phyloP scores from a whole-genome alignment of 1,140 invertebrate genomes.

The Leguminivora glycinivorella region DNA sequence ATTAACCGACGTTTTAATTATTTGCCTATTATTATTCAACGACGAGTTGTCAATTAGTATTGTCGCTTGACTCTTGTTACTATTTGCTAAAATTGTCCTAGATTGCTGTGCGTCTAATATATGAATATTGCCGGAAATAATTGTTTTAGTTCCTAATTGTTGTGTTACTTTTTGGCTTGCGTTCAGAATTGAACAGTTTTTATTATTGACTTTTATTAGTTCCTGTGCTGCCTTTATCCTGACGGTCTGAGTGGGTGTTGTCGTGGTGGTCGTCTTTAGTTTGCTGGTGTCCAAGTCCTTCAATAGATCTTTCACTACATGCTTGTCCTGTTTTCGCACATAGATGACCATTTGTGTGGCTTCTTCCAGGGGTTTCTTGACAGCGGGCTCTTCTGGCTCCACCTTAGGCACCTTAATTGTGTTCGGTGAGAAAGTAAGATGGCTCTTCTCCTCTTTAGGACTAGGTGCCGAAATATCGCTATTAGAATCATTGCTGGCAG shows the following conservation, averaged over 20 bases:
- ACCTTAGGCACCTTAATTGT: conserved; percentile 80
- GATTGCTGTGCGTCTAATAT: conserved; percentile 76
- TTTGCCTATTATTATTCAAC: conserved; percentile 71
- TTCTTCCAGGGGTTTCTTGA: conserved; percentile 71
- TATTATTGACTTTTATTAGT: conserved; percentile 71
- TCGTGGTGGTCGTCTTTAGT: conserved; percentile 44
- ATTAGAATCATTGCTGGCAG: conserved; percentile 55
- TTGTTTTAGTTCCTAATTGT: conserved; percentile 74
- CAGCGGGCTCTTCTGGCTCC: conserved; percentile 64
- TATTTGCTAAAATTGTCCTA: conserved; percentile 76
- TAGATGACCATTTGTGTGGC: conserved; percentile 76
- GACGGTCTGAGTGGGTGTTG: conserved; percentile 55
- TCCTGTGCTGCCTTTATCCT: conserved; percentile 73
- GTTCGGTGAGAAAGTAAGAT: conserved; percentile 83
- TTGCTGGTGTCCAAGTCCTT: conserved; percentile 71
- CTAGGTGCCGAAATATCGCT: conserved; percentile 69
- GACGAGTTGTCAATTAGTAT: conserved; percentile 76
- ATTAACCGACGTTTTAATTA: conserved; percentile 72
- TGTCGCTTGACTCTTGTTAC: conserved; percentile 73
- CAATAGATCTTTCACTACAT: conserved; percentile 80
- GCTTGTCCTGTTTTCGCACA: conserved; percentile 75
- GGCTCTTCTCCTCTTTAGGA: conserved; percentile 81
- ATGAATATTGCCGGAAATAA: conserved; percentile 78
- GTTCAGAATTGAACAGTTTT: conserved; percentile 76
- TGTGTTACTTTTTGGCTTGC: conserved; percentile 72